Evolutionary conservation across 2,113 vertebrate genomes (phyloP), one percentile per base, ranked within the genome.

Genomic region (Tylochromis polylepis): DNA sequence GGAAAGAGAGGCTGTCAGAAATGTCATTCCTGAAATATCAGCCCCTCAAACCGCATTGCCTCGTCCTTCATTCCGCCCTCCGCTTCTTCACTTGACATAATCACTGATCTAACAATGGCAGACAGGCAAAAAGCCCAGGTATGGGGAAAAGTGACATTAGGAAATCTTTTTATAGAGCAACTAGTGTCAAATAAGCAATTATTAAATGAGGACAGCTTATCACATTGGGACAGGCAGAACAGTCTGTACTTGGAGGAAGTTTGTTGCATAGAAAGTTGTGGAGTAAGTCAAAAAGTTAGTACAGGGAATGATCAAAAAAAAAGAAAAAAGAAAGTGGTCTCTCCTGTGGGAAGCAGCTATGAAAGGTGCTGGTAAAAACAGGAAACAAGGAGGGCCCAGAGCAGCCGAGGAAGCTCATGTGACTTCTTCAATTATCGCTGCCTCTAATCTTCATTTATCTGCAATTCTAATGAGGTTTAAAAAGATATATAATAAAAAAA

Each of bases 141-240:
- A 81, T 55, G 82, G 55, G 88, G 51, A 82, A 88, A 92, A 86
- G 85, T 92, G 90, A 91, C 91, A 90, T 94, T 86, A 90, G 89
- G 72, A 88, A 90, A 88, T 91, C 92, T 93, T 94, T 95, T 94
- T 92, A 92, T 94, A 92, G 93, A 89, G 87, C 85, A 88, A 92
- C 94, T 92, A 90, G 91, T 93, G 94, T 94, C 91, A 92, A 95
- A 93, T 95, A 95, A 95, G 94, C 91, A 95, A 95, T 94, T 94
- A 93, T 93, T 92, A 93, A 94, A 90, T 85, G 83, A 86, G 88
- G 82, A 79, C 27, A 20, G 89, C 93, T 95, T 93, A 95, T 95
- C 94, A 91, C 90, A 84, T 81, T 60, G 91, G 87, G 93, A 90
- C 94, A 95, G 94, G 89, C 87, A 24, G 92, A 89, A 84, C 86